Conservation (phyloP, 2,113 vertebrate species). For the Hippocampus mohnikei region DNA sequence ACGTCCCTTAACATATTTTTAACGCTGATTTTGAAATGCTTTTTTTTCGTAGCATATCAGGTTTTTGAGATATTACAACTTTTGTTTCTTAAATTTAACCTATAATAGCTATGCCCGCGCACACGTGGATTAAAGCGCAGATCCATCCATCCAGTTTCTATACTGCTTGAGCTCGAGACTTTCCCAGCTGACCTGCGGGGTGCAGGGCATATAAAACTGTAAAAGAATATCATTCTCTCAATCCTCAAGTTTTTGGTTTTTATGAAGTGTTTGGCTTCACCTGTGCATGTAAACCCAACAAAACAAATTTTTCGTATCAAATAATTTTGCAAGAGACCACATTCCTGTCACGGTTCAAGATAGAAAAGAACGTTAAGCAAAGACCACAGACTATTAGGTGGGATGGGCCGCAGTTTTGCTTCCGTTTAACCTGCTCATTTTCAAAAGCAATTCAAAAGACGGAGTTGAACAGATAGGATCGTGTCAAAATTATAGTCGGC, state of each 20-base stretch:
- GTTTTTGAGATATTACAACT: too few species aligned
- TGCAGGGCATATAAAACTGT: slow-evolving; percentile 30
- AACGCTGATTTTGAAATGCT: too few species aligned
- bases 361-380: neutral
- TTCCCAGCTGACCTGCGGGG: neutral
- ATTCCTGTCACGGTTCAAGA: slow-evolving; percentile 5
- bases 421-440: neutral
- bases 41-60: too few species aligned
- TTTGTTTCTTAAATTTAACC: too few species aligned
- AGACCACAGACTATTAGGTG: neutral
- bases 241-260: slow-evolving; percentile 37
- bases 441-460: slow-evolving; percentile 16
- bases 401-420: neutral
- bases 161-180: neutral
- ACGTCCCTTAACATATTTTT: too few species aligned
- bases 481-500: slow-evolving; percentile 5
- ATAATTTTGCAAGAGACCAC: slow-evolving; percentile 21
- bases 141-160: neutral
- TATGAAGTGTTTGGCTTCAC: slow-evolving; percentile 47
- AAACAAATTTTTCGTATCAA: slow-evolving; percentile 34
- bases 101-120: too few species aligned
- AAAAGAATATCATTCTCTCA: slow-evolving; percentile 53
- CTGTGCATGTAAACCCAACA: slow-evolving; percentile 27
- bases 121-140: too few species aligned
- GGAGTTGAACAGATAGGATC: slow-evolving; percentile 4